These are phyloP conservation scores for Acrobasis suavella DNA, from an alignment of 2,888 invertebrate species.

Conservation along the genomic window DNA sequence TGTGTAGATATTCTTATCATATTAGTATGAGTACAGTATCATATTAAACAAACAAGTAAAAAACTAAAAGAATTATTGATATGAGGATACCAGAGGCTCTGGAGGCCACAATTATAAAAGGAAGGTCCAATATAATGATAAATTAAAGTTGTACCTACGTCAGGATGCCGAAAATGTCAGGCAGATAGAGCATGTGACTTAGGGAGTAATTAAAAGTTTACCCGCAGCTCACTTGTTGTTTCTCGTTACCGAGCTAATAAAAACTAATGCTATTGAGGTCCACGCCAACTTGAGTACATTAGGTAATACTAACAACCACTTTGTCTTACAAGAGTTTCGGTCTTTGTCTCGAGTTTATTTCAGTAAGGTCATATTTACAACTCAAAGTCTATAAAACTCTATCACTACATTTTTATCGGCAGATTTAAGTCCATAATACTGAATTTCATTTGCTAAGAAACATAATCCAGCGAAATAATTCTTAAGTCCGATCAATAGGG, in stretches of 20 bases:
- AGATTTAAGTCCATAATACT: no score
- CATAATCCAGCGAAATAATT: no score
- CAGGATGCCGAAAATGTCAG: slow-evolving; percentile 34
- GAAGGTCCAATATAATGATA: slow-evolving; percentile 23
- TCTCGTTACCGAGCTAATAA: slow-evolving; percentile 17
- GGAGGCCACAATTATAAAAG: background rate
- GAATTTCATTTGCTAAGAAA: no score
- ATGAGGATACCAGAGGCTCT: background rate
- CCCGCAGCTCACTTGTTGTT: slow-evolving; percentile 30
- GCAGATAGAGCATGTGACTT: slow-evolving; percentile 33
- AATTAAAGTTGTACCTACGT: slow-evolving; percentile 28
- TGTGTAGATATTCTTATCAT: no score
- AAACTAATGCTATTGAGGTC: slow-evolving; percentile 6
- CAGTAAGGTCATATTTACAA: no score
- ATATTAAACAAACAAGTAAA: no score
- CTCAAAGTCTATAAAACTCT: no score
- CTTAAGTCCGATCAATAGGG: no score
- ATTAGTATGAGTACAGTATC: no score
- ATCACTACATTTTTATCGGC: no score
- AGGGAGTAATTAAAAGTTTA: slow-evolving; percentile 50
- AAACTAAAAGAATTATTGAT: background rate
- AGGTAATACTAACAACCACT: background rate
- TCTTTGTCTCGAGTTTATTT: background rate
- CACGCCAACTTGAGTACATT: slow-evolving; percentile 1
- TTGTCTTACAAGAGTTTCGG: background rate